Base-by-base conservation (phyloP, 2,113 vertebrate genomes). In the Anhinga anhinga region DNA sequence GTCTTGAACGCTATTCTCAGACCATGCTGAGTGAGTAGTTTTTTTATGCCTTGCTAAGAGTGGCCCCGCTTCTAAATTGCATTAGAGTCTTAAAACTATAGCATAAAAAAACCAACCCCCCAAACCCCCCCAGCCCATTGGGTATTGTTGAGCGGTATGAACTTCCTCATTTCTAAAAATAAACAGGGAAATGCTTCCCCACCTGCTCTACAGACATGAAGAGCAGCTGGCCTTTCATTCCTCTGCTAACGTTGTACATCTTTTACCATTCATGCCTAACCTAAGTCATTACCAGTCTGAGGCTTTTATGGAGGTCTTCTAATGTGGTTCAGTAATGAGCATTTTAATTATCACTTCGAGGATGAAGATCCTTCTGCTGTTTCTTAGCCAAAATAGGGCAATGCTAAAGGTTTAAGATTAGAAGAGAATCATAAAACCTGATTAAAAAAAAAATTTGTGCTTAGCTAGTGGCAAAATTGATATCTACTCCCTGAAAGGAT, bases 271-370 rank as follows among this genome's bases (percentile, higher is more conserved):
- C 65, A 11, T 36, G 29, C 58, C 49, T 82, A 30, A 40, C 69
- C 52, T 8, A 76, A 78, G 56, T 21, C 81, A 18, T 86, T 87
- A 79, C n/a, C 18, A 36, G 27, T 44, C 44, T 70, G 63, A 87
- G 36, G 62, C 29, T 88, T 88, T 88, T 58, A 29, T 34, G 50
- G 72, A 61, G 44, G 23, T 53, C 53, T 56, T 76, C 72, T 82
- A 63, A 88, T 42, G 15, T 45, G 10, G 6, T 26, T 96, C 77
- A 49, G 47, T 88, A 95, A 93, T 34, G 72, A 97, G 47, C 78
- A 74, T 84, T 95, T 93, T 95, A 93, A 89, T 96, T 94, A 90
- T 63, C 52, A 59, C 58, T 88, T 53, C 6, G 22, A 93, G 81
- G 91, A 70, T 18, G 72, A 82, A 86, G 63, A 73, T 71, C 58